Percentiles rank a stretch among this genome's conserved stretches.
Evolutionary conservation across 2,888 invertebrate species (phyloP).

Genomic region (Torymus texanus): DNA sequence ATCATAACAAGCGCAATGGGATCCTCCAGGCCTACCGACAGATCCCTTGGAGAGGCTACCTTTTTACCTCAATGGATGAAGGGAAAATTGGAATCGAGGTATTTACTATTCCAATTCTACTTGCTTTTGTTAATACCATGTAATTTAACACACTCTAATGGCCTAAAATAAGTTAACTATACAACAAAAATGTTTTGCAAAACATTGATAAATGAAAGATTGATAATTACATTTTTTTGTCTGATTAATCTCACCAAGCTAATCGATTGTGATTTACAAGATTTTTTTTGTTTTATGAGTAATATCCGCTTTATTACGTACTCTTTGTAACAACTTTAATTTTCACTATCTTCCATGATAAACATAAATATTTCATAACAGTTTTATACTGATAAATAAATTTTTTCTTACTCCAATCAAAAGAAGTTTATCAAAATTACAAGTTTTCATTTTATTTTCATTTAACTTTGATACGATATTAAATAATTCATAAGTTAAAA

Average conservation of each 20-base stretch:
- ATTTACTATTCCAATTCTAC: slow-evolving; percentile 22
- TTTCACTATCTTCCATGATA: not conserved
- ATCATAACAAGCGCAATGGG: slow-evolving; percentile 64
- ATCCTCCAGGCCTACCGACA: slow-evolving; percentile 69
- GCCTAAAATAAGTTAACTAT: no score
- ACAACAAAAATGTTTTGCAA: no score
- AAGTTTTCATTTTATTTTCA: not conserved
- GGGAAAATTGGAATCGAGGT: slow-evolving; percentile 80
- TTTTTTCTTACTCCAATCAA: not conserved
- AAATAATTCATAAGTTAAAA: no score
- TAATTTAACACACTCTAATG: no score
- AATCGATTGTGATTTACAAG: no score
- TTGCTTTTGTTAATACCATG: no score
- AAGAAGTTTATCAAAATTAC: not conserved
- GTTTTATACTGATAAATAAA: not conserved
- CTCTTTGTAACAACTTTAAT: no score
- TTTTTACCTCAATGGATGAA: slow-evolving; percentile 87
- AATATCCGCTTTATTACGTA: no score
- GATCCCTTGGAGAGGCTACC: slow-evolving; percentile 75
- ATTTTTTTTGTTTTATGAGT: no score
- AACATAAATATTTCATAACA: not conserved
- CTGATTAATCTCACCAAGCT: no score
- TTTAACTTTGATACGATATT: not conserved
- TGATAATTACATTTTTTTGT: no score
- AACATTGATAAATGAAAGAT: no score